phyloP scores from a whole-genome alignment of 2,888 invertebrate species.

The Diachrysia chrysitis region DNA sequence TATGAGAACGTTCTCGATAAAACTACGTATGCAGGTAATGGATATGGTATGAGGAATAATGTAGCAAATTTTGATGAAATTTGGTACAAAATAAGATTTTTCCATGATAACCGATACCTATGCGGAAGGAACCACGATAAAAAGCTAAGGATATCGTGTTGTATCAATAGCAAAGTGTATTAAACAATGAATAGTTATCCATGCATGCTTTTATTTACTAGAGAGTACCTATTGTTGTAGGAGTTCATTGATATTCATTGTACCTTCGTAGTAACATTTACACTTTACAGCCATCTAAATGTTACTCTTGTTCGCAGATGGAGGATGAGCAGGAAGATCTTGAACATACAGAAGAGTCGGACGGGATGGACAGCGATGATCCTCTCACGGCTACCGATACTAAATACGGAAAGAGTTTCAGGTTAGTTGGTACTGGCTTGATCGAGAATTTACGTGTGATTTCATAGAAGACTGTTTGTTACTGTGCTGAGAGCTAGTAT shows the following conservation, averaged over 20 bases:
- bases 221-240: neutral
- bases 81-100: too few relatives aligned
- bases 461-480: too few relatives aligned
- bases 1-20: slow-evolving; percentile 6
- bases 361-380: slow-evolving; percentile 85
- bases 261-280: neutral
- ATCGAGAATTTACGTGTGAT: too few relatives aligned
- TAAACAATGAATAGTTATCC: neutral
- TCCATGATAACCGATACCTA: too few relatives aligned
- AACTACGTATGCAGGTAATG: neutral
- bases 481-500: too few relatives aligned
- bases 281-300: neutral
- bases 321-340: slow-evolving; percentile 76
- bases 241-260: neutral
- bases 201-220: neutral
- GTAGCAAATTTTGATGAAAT: neutral
- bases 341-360: slow-evolving; percentile 80
- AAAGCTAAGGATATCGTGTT: neutral
- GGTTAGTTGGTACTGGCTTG: slow-evolving; percentile 79
- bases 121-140: neutral
- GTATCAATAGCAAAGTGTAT: neutral
- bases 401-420: slow-evolving; percentile 94
- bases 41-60: neutral
- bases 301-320: slow-evolving; percentile 73
- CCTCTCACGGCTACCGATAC: slow-evolving; percentile 89